These are phyloP conservation scores for Caenorhabditis latens DNA, from an alignment of 1,140 invertebrate genomes.

Conservation along the genomic window DNA sequence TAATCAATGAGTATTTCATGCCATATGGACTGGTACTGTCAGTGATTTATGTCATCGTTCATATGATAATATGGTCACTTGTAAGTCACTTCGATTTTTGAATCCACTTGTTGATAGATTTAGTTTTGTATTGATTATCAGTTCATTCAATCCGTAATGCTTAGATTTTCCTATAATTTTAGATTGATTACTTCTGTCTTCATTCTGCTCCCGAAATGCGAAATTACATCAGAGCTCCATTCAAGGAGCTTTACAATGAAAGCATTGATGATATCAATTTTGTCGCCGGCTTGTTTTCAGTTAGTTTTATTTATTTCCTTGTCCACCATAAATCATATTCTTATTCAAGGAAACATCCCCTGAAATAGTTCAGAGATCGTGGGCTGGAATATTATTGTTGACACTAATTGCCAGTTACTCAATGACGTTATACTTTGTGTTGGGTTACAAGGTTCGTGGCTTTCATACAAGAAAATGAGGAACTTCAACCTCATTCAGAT, in stretches of 20 bases:
- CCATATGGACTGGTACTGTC: slow-evolving; percentile 1
- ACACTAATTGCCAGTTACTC: slow-evolving; percentile 7
- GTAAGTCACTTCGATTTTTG: background rate
- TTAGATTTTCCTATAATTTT: too few species aligned
- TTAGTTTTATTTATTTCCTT: background rate
- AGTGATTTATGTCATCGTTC: background rate
- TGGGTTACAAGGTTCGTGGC: background rate
- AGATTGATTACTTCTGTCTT: slow-evolving; percentile 4
- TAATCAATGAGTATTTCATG: slow-evolving; percentile 14
- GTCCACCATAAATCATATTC: background rate
- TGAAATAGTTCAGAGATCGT: background rate
- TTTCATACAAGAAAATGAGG: background rate
- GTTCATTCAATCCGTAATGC: too few species aligned
- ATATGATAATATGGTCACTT: slow-evolving; percentile 7
- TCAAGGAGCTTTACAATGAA: slow-evolving; percentile 7
- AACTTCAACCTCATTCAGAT: background rate
- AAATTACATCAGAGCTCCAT: slow-evolving; percentile 4
- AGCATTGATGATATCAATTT: slow-evolving; percentile 20
- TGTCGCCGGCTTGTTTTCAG: slow-evolving; percentile 24
- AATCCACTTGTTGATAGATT: background rate
- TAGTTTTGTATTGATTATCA: too few species aligned
- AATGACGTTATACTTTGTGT: slow-evolving; percentile 1
- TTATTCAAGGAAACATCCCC: background rate
- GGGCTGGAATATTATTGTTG: slow-evolving; percentile 22
- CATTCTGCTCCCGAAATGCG: slow-evolving; percentile 14